Percentiles rank a stretch among this genome's conserved stretches.
Evolutionary conservation across 2,888 invertebrate species (phyloP).

Genomic region (Brachypterus glaber): DNA sequence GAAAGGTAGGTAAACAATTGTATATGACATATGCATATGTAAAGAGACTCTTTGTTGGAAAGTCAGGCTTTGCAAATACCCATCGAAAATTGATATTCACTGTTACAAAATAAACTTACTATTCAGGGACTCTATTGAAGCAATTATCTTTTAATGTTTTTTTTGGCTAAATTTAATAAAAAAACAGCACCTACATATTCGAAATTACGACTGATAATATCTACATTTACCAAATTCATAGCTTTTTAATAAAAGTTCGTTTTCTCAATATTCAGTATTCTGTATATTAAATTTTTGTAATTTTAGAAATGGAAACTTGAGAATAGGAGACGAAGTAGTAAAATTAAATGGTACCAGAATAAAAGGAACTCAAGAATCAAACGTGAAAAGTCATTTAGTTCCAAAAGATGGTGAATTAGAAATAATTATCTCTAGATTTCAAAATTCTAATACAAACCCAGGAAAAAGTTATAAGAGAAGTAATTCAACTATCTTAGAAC

Average conservation of each 20-base stretch:
- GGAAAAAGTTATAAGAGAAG: constrained; percentile 15
- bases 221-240: constrained; percentile 2
- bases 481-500: constrained; percentile 7
- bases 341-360: constrained; percentile 78
- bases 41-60: constrained; percentile 4
- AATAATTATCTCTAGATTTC: constrained; percentile 31
- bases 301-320: constrained; percentile 70
- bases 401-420: constrained; percentile 40
- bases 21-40: constrained; percentile 1
- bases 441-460: constrained; percentile 5
- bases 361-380: constrained; percentile 58
- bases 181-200: too few species aligned
- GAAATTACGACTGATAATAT: too few species aligned
- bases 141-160: too few species aligned
- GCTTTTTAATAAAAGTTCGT: neutral
- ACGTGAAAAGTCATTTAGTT: constrained; percentile 43
- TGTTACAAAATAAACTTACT: too few species aligned
- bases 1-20: constrained; percentile 41
- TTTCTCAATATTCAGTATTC: neutral
- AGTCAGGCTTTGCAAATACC: too few species aligned
- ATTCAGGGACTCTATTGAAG: too few species aligned
- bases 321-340: constrained; percentile 81
- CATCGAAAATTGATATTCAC: too few species aligned
- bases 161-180: too few species aligned
- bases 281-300: constrained; percentile 6